Evolutionary conservation across 2,113 vertebrate genomes (phyloP), one percentile per base, ranked within the genome.

Genomic region (Xenus cinereus): DNA sequence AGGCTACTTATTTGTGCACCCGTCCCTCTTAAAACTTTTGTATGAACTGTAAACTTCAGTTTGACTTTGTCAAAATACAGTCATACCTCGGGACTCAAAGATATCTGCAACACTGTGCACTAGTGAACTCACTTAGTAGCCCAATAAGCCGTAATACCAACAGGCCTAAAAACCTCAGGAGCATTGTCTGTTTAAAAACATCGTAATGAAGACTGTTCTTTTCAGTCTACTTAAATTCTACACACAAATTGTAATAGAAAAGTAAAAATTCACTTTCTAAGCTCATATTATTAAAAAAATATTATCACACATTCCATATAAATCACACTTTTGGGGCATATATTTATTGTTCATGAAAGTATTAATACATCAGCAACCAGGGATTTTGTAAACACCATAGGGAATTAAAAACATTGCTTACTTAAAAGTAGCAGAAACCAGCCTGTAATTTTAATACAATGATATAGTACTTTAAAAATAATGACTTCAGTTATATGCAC

Each of bases 331-430:
- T 83, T 67, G 4, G 17, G 28, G 37, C 4, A 50, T 21, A 9
- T 57, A 50, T 87, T 97, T 95, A 94, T 95, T 93, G 21, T 84
- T 91, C 19, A 75, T 74, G 8, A 57, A 75, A 89, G 54, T n/a
- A 92, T 14, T 75, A 11, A 75, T 69, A 83, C 67, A 94, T 64
- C 84, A 84, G n/a, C 35, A 93, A 88, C 30, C 60, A 48, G 4
- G 0, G 11, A 46, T 57, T 89, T 48, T 51, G 64, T 84, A 89
- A 93, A 75, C 54, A 80, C 28, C 18, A 86, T 1, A 54, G 27
- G 50, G 43, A 83, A 89, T 75, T 84, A 67, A 86, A 95, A 92
- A 59, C 24, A 89, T 14, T 56, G 37, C n/a, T 83, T 87, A 64
- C 53, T 64, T 74, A 80, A 60, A 85, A 66, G 51, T 21, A 75